Evolutionary conservation across 2,888 invertebrate species (phyloP).

Genomic region (Cecidostiba fungosa): DNA sequence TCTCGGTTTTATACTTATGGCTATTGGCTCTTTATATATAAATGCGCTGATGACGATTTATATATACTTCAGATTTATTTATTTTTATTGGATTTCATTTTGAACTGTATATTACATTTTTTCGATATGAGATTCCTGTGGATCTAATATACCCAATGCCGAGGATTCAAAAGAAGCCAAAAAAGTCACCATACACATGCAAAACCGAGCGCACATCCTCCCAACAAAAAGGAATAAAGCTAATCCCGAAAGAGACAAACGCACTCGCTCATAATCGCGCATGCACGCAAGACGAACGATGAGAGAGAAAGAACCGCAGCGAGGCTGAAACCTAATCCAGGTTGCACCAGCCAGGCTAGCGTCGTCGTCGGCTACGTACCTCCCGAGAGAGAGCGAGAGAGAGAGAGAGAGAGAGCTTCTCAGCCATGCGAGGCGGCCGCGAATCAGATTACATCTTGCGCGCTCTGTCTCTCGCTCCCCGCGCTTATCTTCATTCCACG

Average conservation of each 20-base stretch:
- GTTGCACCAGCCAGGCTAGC: conserved; percentile 75
- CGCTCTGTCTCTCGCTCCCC: conserved; percentile 53
- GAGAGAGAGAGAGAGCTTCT: conserved; percentile 9
- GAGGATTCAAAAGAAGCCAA: conserved; percentile 22
- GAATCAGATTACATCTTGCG: conserved; percentile 80
- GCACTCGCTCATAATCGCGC: not conserved
- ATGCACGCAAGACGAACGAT: conserved; percentile 14
- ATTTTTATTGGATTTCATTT: too few species aligned
- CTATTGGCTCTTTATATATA: too few species aligned
- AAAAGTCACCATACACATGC: conserved; percentile 10
- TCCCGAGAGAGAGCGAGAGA: conserved; percentile 48
- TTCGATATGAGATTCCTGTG: too few species aligned
- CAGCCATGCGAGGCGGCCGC: conserved; percentile 66
- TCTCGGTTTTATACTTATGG: too few species aligned
- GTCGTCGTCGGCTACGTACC: conserved; percentile 40
- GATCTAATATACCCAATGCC: too few species aligned
- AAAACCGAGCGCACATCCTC: not conserved
- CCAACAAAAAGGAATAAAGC: not conserved
- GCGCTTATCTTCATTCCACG: conserved; percentile 77
- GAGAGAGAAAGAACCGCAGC: conserved; percentile 74
- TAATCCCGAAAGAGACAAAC: not conserved
- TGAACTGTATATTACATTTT: too few species aligned
- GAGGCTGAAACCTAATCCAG: conserved; percentile 79
- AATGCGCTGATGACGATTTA: too few species aligned
- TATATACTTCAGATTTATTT: too few species aligned